A percentile compares a stretch with the other conserved stretches of the same genome.
Conservation (phyloP, 2,888 invertebrate species). For the Desoria tigrina region DNA sequence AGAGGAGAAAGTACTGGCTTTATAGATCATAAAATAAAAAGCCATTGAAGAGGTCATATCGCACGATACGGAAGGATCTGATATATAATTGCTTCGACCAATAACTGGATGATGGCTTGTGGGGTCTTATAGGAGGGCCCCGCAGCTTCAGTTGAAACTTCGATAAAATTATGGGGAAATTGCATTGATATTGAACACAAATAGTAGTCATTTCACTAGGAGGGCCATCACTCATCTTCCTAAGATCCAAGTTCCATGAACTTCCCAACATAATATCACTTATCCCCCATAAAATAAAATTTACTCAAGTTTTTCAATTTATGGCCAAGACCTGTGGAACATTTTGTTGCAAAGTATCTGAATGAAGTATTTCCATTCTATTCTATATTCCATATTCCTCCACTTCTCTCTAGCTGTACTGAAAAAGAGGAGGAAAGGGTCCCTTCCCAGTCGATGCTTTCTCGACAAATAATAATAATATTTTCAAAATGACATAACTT, state of each 20-base stretch:
- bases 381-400: not conserved
- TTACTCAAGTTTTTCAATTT: slow-evolving; percentile 51
- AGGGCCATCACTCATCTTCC: slow-evolving; percentile 10
- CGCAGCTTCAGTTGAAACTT: not conserved
- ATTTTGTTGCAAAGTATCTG: slow-evolving; percentile 11
- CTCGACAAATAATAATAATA: slow-evolving; percentile 27
- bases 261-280: slow-evolving; percentile 24
- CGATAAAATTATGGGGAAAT: slow-evolving; percentile 11
- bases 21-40: slow-evolving; percentile 23
- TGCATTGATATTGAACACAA: slow-evolving; percentile 13
- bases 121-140: not conserved
- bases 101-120: slow-evolving; percentile 1
- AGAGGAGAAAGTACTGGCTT: slow-evolving; percentile 20
- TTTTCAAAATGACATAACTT: slow-evolving; percentile 36
- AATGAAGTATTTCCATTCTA: slow-evolving; percentile 1
- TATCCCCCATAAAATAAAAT: slow-evolving; percentile 47
- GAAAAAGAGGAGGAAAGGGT: not conserved
- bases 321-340: slow-evolving; percentile 50
- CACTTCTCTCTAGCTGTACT: not conserved
- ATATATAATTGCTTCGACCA: slow-evolving; percentile 36
- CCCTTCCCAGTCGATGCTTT: not conserved
- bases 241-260: slow-evolving; percentile 12
- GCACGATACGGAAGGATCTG: slow-evolving; percentile 33
- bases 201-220: slow-evolving; percentile 15
- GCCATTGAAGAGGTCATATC: slow-evolving; percentile 29